Evolutionary conservation across 2,888 invertebrate genomes (phyloP).

Genomic region (Gisinianus flammeolus): DNA sequence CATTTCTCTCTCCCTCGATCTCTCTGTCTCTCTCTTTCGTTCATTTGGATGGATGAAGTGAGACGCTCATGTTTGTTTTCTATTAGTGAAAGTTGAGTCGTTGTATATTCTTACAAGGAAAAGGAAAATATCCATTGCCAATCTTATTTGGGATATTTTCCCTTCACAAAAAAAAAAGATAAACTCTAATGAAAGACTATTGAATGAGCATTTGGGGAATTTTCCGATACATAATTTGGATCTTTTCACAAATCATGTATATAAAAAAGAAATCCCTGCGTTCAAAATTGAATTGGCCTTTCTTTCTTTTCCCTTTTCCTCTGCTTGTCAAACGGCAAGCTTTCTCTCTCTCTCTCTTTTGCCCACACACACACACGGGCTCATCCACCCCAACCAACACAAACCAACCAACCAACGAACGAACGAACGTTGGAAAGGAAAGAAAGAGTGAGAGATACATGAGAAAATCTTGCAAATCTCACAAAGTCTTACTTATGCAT

Average conservation of each 20-base stretch:
- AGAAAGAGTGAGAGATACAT: not conserved
- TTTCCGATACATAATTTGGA: not conserved
- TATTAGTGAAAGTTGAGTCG: too few relatives aligned
- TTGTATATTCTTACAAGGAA: too few relatives aligned
- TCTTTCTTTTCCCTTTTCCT: not conserved
- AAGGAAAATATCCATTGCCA: not conserved
- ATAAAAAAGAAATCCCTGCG: not conserved
- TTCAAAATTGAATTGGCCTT: not conserved
- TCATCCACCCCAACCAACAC: too few relatives aligned
- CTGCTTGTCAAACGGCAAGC: too few relatives aligned
- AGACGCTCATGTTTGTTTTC: too few relatives aligned
- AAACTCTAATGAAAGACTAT: conserved; percentile 1
- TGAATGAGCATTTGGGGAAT: not conserved
- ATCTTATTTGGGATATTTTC: not conserved
- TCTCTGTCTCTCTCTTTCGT: too few relatives aligned
- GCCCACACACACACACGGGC: too few relatives aligned
- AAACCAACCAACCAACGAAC: too few relatives aligned
- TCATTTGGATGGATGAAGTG: too few relatives aligned
- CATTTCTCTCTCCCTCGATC: too few relatives aligned
- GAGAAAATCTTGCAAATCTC: conserved; percentile 7
- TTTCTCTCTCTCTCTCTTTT: too few relatives aligned
- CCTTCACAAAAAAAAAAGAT: too few relatives aligned
- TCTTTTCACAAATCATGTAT: not conserved
- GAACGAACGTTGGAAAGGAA: not conserved
- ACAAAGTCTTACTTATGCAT: not conserved